Conservation (phyloP, 2,113 vertebrate species). For the Echinops telfairi region DNA sequence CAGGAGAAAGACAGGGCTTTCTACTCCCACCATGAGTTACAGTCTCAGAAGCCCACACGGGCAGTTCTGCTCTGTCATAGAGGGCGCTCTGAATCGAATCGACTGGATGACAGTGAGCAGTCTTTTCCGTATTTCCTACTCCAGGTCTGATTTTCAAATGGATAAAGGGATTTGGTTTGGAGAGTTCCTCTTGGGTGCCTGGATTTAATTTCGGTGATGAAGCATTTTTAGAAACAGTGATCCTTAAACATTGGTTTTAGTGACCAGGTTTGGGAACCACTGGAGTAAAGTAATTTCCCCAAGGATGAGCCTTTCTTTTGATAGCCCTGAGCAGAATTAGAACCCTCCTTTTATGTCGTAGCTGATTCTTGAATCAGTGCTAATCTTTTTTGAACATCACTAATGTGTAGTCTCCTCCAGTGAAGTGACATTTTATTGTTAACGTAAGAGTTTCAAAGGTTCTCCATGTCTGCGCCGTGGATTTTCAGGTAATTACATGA, state of each 20-base stretch:
- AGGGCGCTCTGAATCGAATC: too few relatives aligned
- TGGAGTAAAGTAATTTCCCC: background rate
- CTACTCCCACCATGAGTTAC: too few relatives aligned
- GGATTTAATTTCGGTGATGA: slow-evolving; percentile 42
- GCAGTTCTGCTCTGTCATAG: too few relatives aligned
- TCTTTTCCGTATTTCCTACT: too few relatives aligned
- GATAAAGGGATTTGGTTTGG: slow-evolving; percentile 17
- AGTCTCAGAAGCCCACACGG: too few relatives aligned
- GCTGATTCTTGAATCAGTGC: slow-evolving; percentile 21
- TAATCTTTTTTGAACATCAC: background rate
- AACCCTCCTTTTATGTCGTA: slow-evolving; percentile 16
- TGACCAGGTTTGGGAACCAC: background rate
- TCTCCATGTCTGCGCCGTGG: background rate
- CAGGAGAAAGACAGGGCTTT: too few relatives aligned
- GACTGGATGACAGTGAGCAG: too few relatives aligned
- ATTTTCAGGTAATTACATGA: slow-evolving; percentile 59
- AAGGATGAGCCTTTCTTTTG: background rate
- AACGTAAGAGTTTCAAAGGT: background rate
- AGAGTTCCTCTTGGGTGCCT: too few relatives aligned
- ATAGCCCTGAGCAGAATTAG: background rate
- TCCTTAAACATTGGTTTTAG: background rate
- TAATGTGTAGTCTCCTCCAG: background rate
- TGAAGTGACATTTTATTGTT: slow-evolving; percentile 35
- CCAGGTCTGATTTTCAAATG: slow-evolving; percentile 47
- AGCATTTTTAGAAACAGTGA: background rate